These are phyloP conservation scores for Drosophila neonasuta DNA, from an alignment of 2,888 invertebrate species.

Conservation along the genomic window DNA sequence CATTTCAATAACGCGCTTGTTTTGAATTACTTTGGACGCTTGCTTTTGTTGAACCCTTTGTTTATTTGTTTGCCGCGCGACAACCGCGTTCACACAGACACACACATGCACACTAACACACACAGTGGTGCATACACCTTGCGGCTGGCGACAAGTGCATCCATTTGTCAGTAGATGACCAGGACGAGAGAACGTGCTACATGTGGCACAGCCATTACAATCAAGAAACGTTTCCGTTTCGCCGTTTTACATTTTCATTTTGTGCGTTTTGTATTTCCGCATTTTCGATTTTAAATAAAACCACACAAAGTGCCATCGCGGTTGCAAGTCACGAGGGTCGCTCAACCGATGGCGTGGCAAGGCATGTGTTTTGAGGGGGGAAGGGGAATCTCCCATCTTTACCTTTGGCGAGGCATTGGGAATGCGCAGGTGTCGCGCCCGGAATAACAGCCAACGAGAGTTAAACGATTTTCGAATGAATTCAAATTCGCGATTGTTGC, in stretches of 20 bases:
- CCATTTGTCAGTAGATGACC: conserved; percentile 25
- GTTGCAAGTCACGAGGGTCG: conserved; percentile 60
- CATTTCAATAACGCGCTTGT: conserved; percentile 59
- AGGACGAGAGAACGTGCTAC: conserved; percentile 21
- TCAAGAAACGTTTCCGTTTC: conserved; percentile 54
- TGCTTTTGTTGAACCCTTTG: conserved; percentile 76
- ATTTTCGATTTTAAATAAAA: conserved; percentile 80
- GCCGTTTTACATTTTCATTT: conserved; percentile 52
- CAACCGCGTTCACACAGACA: conserved; percentile 14
- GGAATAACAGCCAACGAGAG: conserved; percentile 63
- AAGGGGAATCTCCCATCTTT: conserved; percentile 7
- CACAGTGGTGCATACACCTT: conserved; percentile 60
- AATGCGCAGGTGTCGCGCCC: conserved; percentile 71
- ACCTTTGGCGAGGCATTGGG: conserved; percentile 48
- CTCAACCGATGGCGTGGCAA: conserved; percentile 7
- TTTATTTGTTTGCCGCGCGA: conserved; percentile 65
- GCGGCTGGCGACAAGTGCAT: conserved; percentile 71
- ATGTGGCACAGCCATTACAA: conserved; percentile 47
- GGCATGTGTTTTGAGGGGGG: neutral
- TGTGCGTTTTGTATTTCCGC: conserved; percentile 58
- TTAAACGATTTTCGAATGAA: conserved; percentile 78
- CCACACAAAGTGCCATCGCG: conserved; percentile 31
- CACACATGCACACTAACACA: conserved; percentile 16
- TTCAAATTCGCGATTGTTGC: conserved; percentile 75
- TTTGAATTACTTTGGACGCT: conserved; percentile 75